Evolutionary conservation across 2,888 invertebrate genomes (phyloP), one percentile per base, ranked within the genome.

Genomic region (Latrodectus elegans): DNA sequence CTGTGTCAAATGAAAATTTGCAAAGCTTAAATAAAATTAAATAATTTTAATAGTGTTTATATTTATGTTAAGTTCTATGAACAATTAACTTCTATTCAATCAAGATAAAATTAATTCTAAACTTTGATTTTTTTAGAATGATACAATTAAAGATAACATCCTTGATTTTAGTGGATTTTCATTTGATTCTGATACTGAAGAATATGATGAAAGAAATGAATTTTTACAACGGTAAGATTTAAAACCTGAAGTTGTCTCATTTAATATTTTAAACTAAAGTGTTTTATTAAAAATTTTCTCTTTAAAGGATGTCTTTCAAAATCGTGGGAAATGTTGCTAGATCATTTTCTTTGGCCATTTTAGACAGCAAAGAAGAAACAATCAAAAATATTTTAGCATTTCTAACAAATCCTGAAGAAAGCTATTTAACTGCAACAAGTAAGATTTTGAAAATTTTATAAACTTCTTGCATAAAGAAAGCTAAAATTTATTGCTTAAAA

Each of bases 141-240:
- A 64, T 17, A 71, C 82, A 55, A 22, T 78, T 6, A 88, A 79
- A 49, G 52, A 64, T 22, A 88, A 83, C 15, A 88, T 88, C 70
- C 64, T 88, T 15, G 74, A 83, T 22, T 88, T 88, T 49, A 67
- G 64, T 67, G 83, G 83, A 17, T 88, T 88, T 88, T 12, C 78
- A 38, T 88, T 88, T 55, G 64, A 78, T 53, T 72, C 64, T 70
- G 88, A 88, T 67, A 70, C 78, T 6, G 82, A 83, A 74, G 88
- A 88, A 60, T 83, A 79, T 75, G 82, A 88, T 53, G 83, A 88
- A 78, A 51, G 88, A 64, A 78, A 75, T 51, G 86, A 82, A 26
- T 87, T 87, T 60, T 77, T 87, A 26, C 86, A 81, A 81, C 71
- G 86, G 86, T 81, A 26, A 60, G 15, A 8, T 9, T 17, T 26